Percentiles rank a stretch among this genome's conserved stretches.
phyloP scores from a whole-genome alignment of 1,140 invertebrate genomes.

The Drosophila parvula region DNA sequence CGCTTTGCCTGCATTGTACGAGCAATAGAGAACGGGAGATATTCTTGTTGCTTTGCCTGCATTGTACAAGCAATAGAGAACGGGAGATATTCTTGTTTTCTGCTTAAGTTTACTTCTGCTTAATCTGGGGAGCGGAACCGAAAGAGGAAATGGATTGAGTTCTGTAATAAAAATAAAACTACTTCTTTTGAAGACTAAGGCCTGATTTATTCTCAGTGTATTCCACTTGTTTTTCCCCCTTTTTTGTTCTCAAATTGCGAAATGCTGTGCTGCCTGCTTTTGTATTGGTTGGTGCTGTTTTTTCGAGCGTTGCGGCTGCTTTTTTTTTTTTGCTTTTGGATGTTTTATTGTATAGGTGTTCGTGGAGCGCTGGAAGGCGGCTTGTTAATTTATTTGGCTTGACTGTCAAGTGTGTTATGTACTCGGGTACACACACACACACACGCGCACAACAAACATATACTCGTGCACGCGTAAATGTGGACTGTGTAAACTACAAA shows the following conservation, averaged over 20 bases:
- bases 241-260: conserved; percentile 58
- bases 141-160: no score
- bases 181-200: not conserved
- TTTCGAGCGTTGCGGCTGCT: conserved; percentile 61
- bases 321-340: conserved; percentile 19
- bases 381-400: conserved; percentile 72
- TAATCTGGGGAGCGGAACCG: no score
- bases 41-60: not conserved
- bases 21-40: not conserved
- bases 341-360: conserved; percentile 35
- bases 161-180: not conserved
- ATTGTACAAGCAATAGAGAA: not conserved
- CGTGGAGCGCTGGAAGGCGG: conserved; percentile 65
- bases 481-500: conserved; percentile 48
- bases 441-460: not conserved
- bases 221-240: conserved; percentile 45
- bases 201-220: not conserved
- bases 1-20: not conserved
- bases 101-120: not conserved
- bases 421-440: conserved; percentile 18
- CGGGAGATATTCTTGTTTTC: not conserved
- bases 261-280: conserved; percentile 39
- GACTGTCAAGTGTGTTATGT: conserved; percentile 69
- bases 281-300: conserved; percentile 47
- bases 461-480: conserved; percentile 45